Evolutionary conservation across 2,113 vertebrate genomes (phyloP).

Genomic region (Brachyistius frenatus): DNA sequence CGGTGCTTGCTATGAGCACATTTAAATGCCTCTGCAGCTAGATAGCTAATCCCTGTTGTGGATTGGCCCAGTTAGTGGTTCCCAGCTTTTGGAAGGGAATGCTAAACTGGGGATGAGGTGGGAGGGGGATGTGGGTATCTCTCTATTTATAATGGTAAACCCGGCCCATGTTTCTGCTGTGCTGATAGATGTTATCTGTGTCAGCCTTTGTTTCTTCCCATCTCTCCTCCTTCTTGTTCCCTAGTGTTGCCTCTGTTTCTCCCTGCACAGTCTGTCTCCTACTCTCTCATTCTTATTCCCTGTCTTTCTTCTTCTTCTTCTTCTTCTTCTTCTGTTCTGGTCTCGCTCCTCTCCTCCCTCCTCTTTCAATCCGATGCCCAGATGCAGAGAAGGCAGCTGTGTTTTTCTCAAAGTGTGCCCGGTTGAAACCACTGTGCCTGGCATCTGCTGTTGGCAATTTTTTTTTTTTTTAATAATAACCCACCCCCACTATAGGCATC

Average conservation of each 20-base stretch:
- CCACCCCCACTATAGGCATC: constrained; percentile 68
- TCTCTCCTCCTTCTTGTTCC: constrained; percentile 49
- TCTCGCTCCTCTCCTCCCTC: constrained; percentile 43
- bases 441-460: constrained; percentile 71
- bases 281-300: constrained; percentile 28
- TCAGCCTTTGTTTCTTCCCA: constrained; percentile 77
- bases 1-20: constrained; percentile 59
- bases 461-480: no score
- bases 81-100: constrained; percentile 72
- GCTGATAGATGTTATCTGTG: constrained; percentile 80
- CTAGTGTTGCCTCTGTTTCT: constrained; percentile 51
- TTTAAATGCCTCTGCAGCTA: constrained; percentile 75
- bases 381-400: constrained; percentile 76
- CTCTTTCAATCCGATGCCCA: constrained; percentile 63
- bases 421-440: constrained; percentile 65
- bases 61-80: constrained; percentile 80
- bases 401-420: constrained; percentile 73
- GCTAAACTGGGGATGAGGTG: constrained; percentile 62
- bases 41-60: constrained; percentile 80
- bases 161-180: constrained; percentile 64
- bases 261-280: constrained; percentile 42
- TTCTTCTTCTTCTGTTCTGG: constrained; percentile 25
- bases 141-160: constrained; percentile 72
- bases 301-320: neutral
- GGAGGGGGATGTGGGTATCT: constrained; percentile 55